A percentile compares a stretch with the other conserved stretches of the same genome.
Evolutionary conservation across 2,888 invertebrate genomes (phyloP).

Genomic region (Euzetes globulus): DNA sequence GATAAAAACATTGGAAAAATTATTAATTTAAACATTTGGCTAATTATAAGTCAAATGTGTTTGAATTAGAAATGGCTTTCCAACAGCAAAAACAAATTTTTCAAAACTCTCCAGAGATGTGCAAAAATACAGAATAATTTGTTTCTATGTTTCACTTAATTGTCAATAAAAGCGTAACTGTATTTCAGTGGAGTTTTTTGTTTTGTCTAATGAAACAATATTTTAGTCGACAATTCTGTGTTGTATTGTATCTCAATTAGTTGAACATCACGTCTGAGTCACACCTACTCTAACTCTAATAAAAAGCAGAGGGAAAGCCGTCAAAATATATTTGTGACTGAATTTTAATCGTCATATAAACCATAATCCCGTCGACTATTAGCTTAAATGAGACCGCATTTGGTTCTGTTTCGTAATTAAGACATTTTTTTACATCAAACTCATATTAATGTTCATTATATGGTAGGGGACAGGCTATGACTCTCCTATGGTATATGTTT

Average conservation of each 20-base stretch:
- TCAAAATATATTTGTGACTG: constrained; percentile 6
- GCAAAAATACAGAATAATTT: no score
- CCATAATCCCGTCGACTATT: not conserved
- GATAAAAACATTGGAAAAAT: not conserved
- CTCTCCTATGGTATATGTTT: no score
- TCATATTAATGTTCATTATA: not conserved
- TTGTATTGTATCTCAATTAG: not conserved
- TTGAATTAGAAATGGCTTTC: not conserved
- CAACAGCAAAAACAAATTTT: not conserved
- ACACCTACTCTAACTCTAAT: constrained; percentile 24
- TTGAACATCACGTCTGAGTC: constrained; percentile 6
- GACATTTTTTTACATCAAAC: not conserved
- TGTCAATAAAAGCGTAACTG: no score
- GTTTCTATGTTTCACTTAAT: no score
- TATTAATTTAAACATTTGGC: not conserved
- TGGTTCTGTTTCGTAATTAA: constrained; percentile 17
- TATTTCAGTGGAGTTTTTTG: no score
- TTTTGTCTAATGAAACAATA: no score
- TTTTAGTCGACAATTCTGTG: no score
- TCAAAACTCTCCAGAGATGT: not conserved
- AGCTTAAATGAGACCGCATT: not conserved
- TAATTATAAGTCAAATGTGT: not conserved
- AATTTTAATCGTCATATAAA: constrained; percentile 7
- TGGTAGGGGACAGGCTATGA: not conserved
- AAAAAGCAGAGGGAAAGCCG: constrained; percentile 22